phyloP scores from a whole-genome alignment of 2,113 vertebrate species.

The Grammomys dolichurus region DNA sequence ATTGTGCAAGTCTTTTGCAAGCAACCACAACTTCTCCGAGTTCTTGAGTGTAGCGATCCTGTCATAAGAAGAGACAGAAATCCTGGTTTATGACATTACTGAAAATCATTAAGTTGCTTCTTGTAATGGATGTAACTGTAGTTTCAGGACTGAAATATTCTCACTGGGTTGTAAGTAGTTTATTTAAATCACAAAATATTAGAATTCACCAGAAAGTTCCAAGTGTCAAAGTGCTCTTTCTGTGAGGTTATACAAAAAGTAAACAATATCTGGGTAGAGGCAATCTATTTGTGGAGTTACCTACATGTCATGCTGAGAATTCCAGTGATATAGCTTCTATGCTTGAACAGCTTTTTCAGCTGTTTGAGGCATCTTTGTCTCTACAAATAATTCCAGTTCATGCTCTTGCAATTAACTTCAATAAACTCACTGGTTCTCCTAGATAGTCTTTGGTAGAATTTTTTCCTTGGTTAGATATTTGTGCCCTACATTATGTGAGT shows the following conservation, averaged over 20 bases:
- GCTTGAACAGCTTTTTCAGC: not conserved
- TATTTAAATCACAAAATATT: not conserved
- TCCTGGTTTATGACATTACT: not conserved
- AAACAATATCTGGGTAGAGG: too few species aligned
- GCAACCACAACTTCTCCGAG: not conserved
- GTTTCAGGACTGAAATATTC: not conserved
- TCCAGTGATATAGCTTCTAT: not conserved
- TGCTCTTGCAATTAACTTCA: not conserved
- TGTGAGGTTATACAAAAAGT: not conserved
- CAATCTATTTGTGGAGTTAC: not conserved
- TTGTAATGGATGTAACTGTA: not conserved
- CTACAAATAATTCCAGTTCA: not conserved
- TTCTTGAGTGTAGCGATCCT: not conserved
- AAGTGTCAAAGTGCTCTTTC: not conserved
- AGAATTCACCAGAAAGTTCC: not conserved
- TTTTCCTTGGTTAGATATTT: not conserved
- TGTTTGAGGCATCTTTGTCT: not conserved
- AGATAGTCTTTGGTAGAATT: not conserved
- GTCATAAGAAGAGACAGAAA: not conserved
- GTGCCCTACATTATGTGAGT: not conserved
- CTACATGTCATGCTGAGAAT: not conserved
- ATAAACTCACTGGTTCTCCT: not conserved
- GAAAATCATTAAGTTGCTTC: not conserved
- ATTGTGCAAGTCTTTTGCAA: not conserved
- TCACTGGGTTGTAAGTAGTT: not conserved